Conservation (phyloP, 2,888 invertebrate genomes). For the Chalcosyrphus nemorum region DNA sequence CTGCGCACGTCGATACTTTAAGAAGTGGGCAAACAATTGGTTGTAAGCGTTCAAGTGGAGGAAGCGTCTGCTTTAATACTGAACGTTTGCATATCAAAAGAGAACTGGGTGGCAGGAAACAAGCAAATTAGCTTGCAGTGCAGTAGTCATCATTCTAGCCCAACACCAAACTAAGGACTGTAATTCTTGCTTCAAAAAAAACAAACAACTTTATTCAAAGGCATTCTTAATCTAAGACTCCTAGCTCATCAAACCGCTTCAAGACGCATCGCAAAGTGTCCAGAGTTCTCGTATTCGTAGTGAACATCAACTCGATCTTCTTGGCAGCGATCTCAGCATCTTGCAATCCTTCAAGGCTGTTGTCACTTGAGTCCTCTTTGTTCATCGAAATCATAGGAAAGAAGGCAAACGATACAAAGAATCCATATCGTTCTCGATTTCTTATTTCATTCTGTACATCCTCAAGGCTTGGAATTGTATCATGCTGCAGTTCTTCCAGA, state of each 20-base stretch:
- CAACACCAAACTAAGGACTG: too few relatives aligned
- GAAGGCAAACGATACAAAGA: constrained; percentile 80
- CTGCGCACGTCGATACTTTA: too few relatives aligned
- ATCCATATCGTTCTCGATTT: constrained; percentile 78
- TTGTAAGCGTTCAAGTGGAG: too few relatives aligned
- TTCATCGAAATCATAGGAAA: constrained; percentile 80
- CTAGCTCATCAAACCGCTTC: constrained; percentile 77
- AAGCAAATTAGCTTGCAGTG: too few relatives aligned
- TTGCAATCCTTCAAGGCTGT: constrained; percentile 78
- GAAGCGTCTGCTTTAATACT: too few relatives aligned
- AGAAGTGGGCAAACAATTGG: too few relatives aligned
- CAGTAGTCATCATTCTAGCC: too few relatives aligned
- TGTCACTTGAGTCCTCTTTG: constrained; percentile 79
- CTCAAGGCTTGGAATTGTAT: constrained; percentile 75
- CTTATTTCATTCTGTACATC: constrained; percentile 77
- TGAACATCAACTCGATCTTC: constrained; percentile 80
- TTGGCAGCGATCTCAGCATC: constrained; percentile 77
- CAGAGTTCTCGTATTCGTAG: constrained; percentile 78
- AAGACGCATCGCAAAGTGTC: constrained; percentile 77
- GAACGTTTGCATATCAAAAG: too few relatives aligned
- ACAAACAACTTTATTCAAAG: not conserved
- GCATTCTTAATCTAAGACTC: constrained; percentile 76
- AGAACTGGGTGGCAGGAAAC: too few relatives aligned
- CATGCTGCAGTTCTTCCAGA: constrained; percentile 75
- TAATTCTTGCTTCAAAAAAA: too few relatives aligned